Evolutionary conservation across 2,797 vertebrate species (phyloP).

Genomic region (Spatula clypeata): DNA sequence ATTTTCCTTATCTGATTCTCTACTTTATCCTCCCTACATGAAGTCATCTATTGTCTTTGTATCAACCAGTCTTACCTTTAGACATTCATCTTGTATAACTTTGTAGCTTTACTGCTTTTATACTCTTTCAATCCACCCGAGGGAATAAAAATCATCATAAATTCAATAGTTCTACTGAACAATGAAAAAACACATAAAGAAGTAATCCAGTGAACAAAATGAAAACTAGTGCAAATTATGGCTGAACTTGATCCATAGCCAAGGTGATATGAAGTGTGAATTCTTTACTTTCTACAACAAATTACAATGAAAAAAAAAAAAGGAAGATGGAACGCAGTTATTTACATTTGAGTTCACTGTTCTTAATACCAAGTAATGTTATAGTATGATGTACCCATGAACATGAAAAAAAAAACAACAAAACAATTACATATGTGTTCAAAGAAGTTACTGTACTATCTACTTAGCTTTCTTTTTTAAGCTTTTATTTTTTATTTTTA

Average conservation of each 20-base stretch:
- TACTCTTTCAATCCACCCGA: neutral
- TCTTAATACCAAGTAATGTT: neutral
- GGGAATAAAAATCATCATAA: slow-evolving; percentile 25
- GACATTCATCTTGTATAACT: neutral
- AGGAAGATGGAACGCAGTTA: neutral
- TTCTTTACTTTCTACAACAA: neutral
- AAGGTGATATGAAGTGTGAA: neutral
- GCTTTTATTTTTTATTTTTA: neutral
- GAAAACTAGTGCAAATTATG: neutral
- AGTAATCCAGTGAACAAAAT: neutral
- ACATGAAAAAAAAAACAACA: neutral
- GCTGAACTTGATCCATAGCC: neutral
- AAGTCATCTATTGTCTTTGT: slow-evolving; percentile 45
- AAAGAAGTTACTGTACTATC: neutral
- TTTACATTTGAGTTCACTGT: neutral
- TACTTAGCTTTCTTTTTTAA: neutral
- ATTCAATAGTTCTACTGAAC: neutral
- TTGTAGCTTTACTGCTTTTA: slow-evolving; percentile 34
- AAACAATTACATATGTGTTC: neutral
- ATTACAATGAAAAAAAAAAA: neutral
- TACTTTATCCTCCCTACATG: neutral
- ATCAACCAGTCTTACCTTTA: slow-evolving; percentile 1
- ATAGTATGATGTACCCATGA: neutral
- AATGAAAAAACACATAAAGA: slow-evolving; percentile 11
- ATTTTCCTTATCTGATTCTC: slow-evolving; percentile 55